These are phyloP conservation scores for Teinopalpus imperialis DNA, from an alignment of 2,888 invertebrate genomes.

Conservation along the genomic window DNA sequence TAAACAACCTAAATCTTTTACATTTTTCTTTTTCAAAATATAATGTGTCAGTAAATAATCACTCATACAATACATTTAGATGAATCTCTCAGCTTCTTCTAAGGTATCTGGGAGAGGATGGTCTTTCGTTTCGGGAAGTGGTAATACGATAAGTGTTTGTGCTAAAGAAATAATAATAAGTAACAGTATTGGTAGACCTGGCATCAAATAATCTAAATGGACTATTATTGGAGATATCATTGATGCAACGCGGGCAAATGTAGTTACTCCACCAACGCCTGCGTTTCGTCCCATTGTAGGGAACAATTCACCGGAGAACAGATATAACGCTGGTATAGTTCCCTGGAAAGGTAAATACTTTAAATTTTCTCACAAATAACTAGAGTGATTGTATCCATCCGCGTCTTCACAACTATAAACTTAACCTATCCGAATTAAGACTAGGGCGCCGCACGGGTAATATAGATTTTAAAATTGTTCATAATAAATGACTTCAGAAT, in stretches of 20 bases:
- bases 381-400: too few species aligned
- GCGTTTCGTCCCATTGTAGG: slow-evolving; percentile 90
- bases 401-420: too few species aligned
- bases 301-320: slow-evolving; percentile 89
- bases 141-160: slow-evolving; percentile 57
- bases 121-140: slow-evolving; percentile 73
- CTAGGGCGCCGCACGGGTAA: too few species aligned
- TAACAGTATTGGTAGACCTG: slow-evolving; percentile 55
- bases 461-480: too few species aligned
- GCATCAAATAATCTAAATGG: slow-evolving; percentile 46
- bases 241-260: slow-evolving; percentile 89
- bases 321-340: slow-evolving; percentile 82
- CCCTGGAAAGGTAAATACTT: too few species aligned
- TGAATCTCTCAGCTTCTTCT: slow-evolving; percentile 75
- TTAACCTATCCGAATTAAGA: too few species aligned
- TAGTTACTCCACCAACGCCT: slow-evolving; percentile 88
- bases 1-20: too few species aligned
- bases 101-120: slow-evolving; percentile 75
- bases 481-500: too few species aligned
- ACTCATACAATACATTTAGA: too few species aligned
- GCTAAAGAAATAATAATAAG: slow-evolving; percentile 50
- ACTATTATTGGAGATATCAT: slow-evolving; percentile 79
- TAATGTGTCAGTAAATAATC: too few species aligned
- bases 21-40: too few species aligned
- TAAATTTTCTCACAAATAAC: too few species aligned